A percentile compares a stretch with the other conserved stretches of the same genome.
These are phyloP conservation scores for Stegodyphus dumicola DNA, from an alignment of 1,140 invertebrate genomes.

Conservation along the genomic window DNA sequence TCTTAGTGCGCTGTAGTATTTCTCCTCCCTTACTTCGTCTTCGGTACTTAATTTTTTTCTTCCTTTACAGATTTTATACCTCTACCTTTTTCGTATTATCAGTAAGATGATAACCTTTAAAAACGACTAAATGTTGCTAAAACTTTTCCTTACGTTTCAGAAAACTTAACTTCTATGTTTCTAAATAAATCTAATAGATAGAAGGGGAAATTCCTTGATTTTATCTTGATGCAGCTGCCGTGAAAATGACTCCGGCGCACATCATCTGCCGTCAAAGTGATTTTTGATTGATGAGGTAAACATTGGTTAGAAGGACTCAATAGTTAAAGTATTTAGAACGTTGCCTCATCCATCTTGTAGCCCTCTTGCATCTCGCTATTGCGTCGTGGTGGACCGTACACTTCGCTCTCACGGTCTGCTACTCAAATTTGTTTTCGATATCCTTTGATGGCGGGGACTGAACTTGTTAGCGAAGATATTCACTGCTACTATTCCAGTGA, in stretches of 20 bases:
- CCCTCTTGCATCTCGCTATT: not conserved
- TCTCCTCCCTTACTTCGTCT: not conserved
- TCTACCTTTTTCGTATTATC: not conserved
- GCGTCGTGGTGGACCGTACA: not conserved
- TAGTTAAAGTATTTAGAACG: constrained; percentile 42
- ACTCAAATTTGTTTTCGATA: too few species aligned
- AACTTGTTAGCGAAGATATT: too few species aligned
- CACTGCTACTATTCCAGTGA: too few species aligned
- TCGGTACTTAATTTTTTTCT: not conserved
- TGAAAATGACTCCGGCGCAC: constrained; percentile 16
- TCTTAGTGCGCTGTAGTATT: not conserved
- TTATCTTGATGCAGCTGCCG: not conserved
- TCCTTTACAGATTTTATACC: not conserved
- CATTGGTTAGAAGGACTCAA: constrained; percentile 15
- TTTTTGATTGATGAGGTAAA: constrained; percentile 37
- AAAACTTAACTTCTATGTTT: not conserved
- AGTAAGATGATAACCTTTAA: not conserved
- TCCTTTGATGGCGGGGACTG: too few species aligned
- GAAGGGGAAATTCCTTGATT: not conserved
- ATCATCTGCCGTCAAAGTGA: constrained; percentile 31
- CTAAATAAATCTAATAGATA: constrained; percentile 22
- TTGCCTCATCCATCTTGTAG: constrained; percentile 22
- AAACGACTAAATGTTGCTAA: not conserved
- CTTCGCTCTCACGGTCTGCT: too few species aligned
- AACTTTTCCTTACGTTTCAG: not conserved